phyloP scores from a whole-genome alignment of 1,140 invertebrate genomes.

The Drosophila chauvacae region DNA sequence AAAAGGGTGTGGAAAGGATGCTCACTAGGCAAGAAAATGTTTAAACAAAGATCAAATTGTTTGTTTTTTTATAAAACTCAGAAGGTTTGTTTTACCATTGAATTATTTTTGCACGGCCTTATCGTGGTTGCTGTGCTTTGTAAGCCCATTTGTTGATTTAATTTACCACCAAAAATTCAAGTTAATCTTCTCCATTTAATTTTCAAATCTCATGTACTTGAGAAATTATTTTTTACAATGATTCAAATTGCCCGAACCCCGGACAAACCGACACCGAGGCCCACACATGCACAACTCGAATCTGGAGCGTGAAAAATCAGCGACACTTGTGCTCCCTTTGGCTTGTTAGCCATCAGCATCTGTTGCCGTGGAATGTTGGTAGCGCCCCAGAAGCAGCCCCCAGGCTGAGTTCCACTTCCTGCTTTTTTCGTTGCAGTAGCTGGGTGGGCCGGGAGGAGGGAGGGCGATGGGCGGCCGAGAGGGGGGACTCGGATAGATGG shows the following conservation, averaged over 20 bases:
- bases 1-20: background rate
- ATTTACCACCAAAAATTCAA: background rate
- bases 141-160: background rate
- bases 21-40: background rate
- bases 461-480: background rate
- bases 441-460: background rate
- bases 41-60: background rate
- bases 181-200: background rate
- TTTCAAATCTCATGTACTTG: background rate
- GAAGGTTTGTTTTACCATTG: background rate
- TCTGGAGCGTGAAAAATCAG: conserved; percentile 75
- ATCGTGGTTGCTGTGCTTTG: no score
- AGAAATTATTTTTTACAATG: conserved; percentile 1
- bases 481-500: conserved; percentile 9
- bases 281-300: conserved; percentile 31
- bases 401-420: conserved; percentile 40
- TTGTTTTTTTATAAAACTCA: no score
- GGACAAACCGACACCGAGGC: conserved; percentile 13
- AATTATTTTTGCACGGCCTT: background rate
- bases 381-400: conserved; percentile 27
- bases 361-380: conserved; percentile 55
- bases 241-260: background rate
- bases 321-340: conserved; percentile 59
- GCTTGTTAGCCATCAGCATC: conserved; percentile 69
- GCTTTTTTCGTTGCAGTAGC: conserved; percentile 20